Evolutionary conservation across 2,797 vertebrate genomes (phyloP).

Genomic region (Dromococcyx pavoninus): DNA sequence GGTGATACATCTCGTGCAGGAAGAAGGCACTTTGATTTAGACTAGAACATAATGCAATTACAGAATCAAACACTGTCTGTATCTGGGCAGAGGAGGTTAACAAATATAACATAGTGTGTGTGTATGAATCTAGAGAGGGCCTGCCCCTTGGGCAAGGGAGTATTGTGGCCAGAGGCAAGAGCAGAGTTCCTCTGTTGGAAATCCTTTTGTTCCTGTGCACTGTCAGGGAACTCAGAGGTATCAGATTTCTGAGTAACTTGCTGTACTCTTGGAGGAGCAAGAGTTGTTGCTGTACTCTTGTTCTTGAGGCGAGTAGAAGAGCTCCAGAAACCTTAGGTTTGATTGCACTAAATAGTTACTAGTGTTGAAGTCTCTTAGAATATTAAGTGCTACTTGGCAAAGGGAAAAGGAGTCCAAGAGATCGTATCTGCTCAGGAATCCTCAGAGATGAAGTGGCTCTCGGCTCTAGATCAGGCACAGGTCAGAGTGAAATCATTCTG

Average conservation of each 20-base stretch:
- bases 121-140: not conserved
- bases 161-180: not conserved
- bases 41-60: not conserved
- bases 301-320: not conserved
- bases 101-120: not conserved
- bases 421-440: not conserved
- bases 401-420: not conserved
- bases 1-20: not conserved
- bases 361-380: not conserved
- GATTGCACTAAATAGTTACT: not conserved
- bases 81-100: not conserved
- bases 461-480: not conserved
- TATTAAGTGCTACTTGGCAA: not conserved
- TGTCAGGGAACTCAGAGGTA: not conserved
- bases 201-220: fast-evolving
- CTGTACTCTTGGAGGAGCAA: not conserved
- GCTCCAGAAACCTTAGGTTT: not conserved
- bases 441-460: not conserved
- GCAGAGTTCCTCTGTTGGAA: not conserved
- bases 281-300: no score
- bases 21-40: not conserved
- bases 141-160: not conserved
- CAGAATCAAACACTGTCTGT: not conserved
- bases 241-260: not conserved
- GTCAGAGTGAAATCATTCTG: not conserved